These are phyloP conservation scores for Anisognathus igniventris DNA, from an alignment of 2,797 vertebrate species.

Conservation along the genomic window DNA sequence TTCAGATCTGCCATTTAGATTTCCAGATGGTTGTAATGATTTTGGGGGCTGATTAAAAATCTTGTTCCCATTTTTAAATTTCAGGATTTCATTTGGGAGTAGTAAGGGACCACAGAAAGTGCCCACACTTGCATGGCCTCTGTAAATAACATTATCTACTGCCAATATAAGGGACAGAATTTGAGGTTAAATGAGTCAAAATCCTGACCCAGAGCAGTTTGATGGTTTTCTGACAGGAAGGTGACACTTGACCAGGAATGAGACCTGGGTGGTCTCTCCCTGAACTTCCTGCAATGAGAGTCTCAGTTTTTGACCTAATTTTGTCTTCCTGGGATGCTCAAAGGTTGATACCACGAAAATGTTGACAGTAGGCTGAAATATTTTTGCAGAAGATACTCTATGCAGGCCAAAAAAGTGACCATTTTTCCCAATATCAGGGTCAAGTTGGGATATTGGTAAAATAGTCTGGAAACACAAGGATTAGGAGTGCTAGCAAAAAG, in stretches of 20 bases:
- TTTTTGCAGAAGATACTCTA: background rate
- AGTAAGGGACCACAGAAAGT: background rate
- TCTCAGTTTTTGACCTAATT: background rate
- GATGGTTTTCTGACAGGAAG: background rate
- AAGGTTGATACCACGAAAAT: background rate
- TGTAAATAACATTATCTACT: background rate
- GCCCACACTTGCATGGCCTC: rapidly evolving
- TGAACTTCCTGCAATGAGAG: background rate
- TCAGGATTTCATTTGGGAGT: background rate
- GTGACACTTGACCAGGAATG: background rate
- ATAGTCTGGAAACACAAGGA: too few species aligned
- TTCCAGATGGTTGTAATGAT: background rate
- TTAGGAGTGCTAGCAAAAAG: background rate
- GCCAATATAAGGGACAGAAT: background rate
- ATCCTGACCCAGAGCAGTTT: background rate
- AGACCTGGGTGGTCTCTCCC: background rate
- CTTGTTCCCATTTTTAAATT: background rate
- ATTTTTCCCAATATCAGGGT: rapidly evolving
- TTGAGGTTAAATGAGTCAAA: background rate
- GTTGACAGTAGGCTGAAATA: background rate
- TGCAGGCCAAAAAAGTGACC: too few species aligned
- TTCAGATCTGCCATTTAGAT: background rate
- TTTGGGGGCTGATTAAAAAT: background rate
- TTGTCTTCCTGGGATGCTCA: background rate
- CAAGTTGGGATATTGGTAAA: background rate